Evolutionary conservation across 1,140 invertebrate genomes (phyloP), one percentile per base, ranked within the genome.

Genomic region (Pseudomyrmex pallidus): DNA sequence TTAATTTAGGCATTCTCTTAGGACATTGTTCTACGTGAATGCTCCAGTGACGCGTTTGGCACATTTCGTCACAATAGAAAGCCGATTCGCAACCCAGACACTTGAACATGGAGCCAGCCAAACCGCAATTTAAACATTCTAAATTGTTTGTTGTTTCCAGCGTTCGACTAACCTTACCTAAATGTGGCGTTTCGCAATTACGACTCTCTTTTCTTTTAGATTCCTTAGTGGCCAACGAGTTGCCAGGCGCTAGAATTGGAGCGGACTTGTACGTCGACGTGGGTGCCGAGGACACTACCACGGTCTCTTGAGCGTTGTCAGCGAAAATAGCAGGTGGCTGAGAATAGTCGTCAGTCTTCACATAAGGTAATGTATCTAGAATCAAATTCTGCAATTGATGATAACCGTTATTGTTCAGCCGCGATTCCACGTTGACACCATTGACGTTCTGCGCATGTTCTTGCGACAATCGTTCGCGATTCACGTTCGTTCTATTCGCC

Each of bases 1-100:
- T 93, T 2, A 94, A 83, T 54, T 90, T 92, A 25, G 93, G 93
- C 92, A 94, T 94, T 62, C 90, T 93, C 68, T 93, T 94, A 0
- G 91, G 91, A 74, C 93, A 94, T 17, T 86, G 91, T 1, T 83
- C 77, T 5, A 92, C 91, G 57, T 94, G 93, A 9, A 89, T n/a
- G 10, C 17, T 84, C 93, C 93, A 94, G 44, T 94, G 93, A 44
- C 90, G 89, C 13, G 88, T 64, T 83, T 94, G 93, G 70, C 93
- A 94, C 13, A 74, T 76, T 80, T 92, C 90, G 54, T 93, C 90
- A 62, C 93, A 94, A n/a, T 94, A 94, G 84, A 91, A 90, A 0
- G 89, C 90, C 5, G 83, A 83, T 48, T 92, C 91, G 57, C 93
- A 94, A 0, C 92, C 92, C 2, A 94, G 87, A 74, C 93, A 94